Evolutionary conservation across 2,888 invertebrate species (phyloP).

Genomic region (Acanthosepion pharaonis): DNA sequence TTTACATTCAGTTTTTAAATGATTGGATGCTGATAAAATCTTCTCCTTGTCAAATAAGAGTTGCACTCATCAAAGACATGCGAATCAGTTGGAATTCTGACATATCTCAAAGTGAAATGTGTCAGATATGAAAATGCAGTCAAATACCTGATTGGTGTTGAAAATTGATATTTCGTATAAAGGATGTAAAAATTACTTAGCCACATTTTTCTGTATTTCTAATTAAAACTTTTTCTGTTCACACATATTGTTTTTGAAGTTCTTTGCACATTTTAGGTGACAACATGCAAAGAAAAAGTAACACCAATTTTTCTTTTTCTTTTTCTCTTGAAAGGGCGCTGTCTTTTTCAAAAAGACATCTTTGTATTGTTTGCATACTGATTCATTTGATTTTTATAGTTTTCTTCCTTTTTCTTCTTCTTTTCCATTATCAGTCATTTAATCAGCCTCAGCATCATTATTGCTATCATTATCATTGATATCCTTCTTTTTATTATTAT

Average conservation of each 20-base stretch:
- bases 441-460: not conserved
- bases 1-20: too few species aligned
- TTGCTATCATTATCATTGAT: not conserved
- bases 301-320: not conserved
- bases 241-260: not conserved
- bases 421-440: not conserved
- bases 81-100: not conserved
- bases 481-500: not conserved
- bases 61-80: not conserved
- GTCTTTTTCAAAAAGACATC: not conserved
- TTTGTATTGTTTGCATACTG: not conserved
- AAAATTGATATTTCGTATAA: not conserved
- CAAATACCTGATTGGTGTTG: not conserved
- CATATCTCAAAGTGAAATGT: not conserved
- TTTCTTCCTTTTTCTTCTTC: not conserved
- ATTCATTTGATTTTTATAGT: not conserved
- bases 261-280: not conserved
- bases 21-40: too few species aligned
- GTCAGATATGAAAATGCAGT: not conserved
- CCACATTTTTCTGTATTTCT: not conserved
- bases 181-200: constrained; percentile 33
- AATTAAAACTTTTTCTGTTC: not conserved
- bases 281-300: not conserved
- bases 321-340: not conserved
- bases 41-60: too few species aligned